Conservation (phyloP, 2,113 vertebrate genomes). For the Salvelinus alpinus region DNA sequence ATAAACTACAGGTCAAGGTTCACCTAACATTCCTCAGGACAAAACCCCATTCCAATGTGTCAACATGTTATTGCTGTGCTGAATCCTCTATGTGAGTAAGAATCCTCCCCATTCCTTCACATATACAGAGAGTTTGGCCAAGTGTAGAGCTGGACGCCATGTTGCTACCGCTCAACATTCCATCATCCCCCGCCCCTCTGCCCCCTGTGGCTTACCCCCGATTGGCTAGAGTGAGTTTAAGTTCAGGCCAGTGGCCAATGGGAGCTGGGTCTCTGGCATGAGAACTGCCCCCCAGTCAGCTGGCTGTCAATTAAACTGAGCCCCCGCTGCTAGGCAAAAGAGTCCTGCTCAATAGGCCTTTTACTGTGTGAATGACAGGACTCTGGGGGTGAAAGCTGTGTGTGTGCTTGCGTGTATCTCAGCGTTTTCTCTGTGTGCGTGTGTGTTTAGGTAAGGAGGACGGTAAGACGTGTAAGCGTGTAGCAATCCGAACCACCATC, state of each 20-base stretch:
- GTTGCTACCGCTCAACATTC: constrained; percentile 3
- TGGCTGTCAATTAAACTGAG: constrained; percentile 53
- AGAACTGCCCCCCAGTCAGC: constrained; percentile 23
- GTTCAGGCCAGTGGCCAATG: constrained; percentile 30
- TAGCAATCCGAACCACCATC: constrained; percentile 91
- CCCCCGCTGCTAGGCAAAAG: constrained; percentile 67
- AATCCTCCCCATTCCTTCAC: neutral
- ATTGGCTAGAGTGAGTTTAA: constrained; percentile 9
- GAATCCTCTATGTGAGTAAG: neutral
- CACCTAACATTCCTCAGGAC: neutral
- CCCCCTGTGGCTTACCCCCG: constrained; percentile 14
- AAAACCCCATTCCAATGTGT: neutral
- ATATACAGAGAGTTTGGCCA: neutral
- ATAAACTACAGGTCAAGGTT: neutral
- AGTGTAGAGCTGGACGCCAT: constrained; percentile 11
- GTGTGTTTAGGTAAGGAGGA: constrained; percentile 89
- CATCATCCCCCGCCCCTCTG: constrained; percentile 6
- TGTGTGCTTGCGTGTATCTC: neutral
- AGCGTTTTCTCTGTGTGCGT: constrained; percentile 33
- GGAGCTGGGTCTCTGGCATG: constrained; percentile 34
- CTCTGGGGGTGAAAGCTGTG: constrained; percentile 37
- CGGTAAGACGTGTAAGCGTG: constrained; percentile 91
- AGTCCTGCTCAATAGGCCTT: constrained; percentile 33
- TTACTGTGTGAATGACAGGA: constrained; percentile 35
- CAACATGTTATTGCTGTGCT: neutral